Evolutionary conservation across 2,113 vertebrate genomes (phyloP), one percentile per base, ranked within the genome.

Genomic region (Salminus brasiliensis): DNA sequence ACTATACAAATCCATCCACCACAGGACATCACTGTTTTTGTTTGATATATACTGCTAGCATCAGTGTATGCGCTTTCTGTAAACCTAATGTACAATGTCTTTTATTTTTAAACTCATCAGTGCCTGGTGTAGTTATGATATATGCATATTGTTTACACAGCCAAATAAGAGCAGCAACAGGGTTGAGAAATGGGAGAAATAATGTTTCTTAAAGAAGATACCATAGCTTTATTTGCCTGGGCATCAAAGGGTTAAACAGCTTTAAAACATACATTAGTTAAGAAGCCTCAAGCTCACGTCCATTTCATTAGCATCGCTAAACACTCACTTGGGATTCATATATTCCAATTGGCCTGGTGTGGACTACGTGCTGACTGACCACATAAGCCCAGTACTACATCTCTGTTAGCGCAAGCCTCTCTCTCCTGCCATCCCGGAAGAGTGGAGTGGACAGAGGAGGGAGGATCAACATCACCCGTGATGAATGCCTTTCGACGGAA

Each of bases 401-500:
- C 90, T 91, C 77, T 92, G 90, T 93, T 92, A 91, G 93, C 88
- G 90, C 91, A 92, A 91, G 86, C 76, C 82, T 83, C 83, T 76
- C 82, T 74, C 78, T 74, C 45, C 43, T 32, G 25, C 75, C 74
- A 69, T 39, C 60, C 69, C 3, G 21, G 57, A 72, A 70, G 72
- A 69, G 85, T 88, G 88, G 90, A 91, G 83, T 85, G 80, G 81
- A 87, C 86, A 84, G 72, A 72, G 77, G 74, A 84, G 88, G 89
- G 94, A 95, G 96, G 94, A 95, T 95, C 95, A 95, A 92, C 94
- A 94, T 95, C 90, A 92, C 93, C 95, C 94, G 95, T 98, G 97
- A 98, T 98, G 92, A 96, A 99, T 98, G 96, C 84, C 93, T 98
- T 97, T 96, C 96, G 94, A 92, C 93, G 92, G 94, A 91, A 96